Conservation (phyloP, 2,888 invertebrate species). For the Dermolepida albohirtum region DNA sequence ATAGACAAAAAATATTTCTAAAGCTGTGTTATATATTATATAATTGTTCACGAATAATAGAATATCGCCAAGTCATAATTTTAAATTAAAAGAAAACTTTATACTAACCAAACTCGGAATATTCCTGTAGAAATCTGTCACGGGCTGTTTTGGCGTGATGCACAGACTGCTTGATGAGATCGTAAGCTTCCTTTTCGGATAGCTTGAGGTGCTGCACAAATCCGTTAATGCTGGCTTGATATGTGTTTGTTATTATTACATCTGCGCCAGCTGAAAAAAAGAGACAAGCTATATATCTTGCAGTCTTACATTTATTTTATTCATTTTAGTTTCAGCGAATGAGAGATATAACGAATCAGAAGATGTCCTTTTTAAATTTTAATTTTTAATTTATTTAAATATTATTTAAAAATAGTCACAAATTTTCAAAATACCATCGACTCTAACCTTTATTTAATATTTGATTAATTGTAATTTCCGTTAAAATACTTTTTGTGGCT, state of each 20-base stretch:
- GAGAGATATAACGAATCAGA: too few species aligned
- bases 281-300: constrained; percentile 31
- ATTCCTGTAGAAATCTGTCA: constrained; percentile 70
- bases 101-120: constrained; percentile 64
- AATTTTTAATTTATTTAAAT: too few species aligned
- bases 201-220: constrained; percentile 81
- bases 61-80: too few species aligned
- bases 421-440: too few species aligned
- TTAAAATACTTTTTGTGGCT: too few species aligned
- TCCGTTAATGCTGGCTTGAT: constrained; percentile 86
- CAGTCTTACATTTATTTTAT: background rate
- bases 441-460: too few species aligned
- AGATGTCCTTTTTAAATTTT: too few species aligned
- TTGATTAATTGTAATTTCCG: too few species aligned
- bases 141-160: constrained; percentile 80
- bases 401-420: too few species aligned
- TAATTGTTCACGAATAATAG: too few species aligned
- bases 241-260: constrained; percentile 88
- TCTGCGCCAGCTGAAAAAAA: constrained; percentile 83
- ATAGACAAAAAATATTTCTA: too few species aligned
- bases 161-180: constrained; percentile 81
- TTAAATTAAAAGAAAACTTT: background rate
- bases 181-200: constrained; percentile 74
- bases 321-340: background rate
- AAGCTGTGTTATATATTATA: too few species aligned